Conservation (phyloP, 2,888 invertebrate genomes). For the Eurytoma californica region DNA sequence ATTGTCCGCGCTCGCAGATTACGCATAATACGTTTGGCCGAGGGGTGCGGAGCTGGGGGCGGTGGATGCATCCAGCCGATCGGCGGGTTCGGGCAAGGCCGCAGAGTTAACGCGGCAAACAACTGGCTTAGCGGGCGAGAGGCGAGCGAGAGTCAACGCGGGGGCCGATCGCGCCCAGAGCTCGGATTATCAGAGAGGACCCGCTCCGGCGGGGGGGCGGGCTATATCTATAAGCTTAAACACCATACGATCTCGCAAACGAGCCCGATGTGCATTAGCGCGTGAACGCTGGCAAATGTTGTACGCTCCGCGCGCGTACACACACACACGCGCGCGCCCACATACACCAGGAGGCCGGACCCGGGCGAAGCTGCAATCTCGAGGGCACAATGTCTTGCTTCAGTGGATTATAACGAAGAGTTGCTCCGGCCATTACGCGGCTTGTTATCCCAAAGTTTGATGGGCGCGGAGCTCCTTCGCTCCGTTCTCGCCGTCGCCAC, state of each 20-base stretch:
- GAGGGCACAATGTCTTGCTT: constrained; percentile 50
- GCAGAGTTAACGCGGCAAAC: constrained; percentile 42
- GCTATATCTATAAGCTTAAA: constrained; percentile 39
- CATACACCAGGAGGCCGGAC: neutral
- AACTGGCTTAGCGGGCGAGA: constrained; percentile 28
- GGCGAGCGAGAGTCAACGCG: neutral
- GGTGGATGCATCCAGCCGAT: neutral
- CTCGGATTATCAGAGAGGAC: constrained; percentile 20
- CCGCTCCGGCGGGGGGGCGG: neutral
- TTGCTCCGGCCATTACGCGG: constrained; percentile 39
- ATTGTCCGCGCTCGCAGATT: constrained; percentile 1
- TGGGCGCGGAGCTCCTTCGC: constrained; percentile 23
- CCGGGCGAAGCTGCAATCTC: neutral
- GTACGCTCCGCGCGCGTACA: neutral
- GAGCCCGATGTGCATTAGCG: constrained; percentile 34
- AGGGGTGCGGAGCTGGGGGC: neutral
- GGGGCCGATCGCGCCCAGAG: neutral
- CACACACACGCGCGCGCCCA: neutral
- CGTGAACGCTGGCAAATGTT: constrained; percentile 22
- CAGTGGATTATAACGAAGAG: constrained; percentile 63
- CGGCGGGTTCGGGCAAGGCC: neutral
- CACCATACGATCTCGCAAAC: constrained; percentile 30
- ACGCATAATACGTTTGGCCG: neutral
- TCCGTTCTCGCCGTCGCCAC: neutral
- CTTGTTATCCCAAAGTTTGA: constrained; percentile 58